These are phyloP conservation scores for Macrophya annulata DNA, from an alignment of 2,888 invertebrate genomes.

Conservation along the genomic window DNA sequence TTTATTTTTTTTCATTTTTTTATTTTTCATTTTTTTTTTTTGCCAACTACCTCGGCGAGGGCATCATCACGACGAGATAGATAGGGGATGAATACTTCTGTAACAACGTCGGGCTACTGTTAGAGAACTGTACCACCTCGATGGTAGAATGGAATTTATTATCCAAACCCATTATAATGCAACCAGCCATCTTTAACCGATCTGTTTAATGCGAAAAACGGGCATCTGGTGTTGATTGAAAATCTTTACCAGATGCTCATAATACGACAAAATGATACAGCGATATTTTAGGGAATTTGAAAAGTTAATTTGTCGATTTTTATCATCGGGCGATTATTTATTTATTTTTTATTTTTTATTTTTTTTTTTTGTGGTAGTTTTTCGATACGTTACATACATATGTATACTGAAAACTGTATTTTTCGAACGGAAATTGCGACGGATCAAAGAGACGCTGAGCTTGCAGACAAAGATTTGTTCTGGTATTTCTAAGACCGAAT, in stretches of 20 bases:
- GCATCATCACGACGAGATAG: neutral
- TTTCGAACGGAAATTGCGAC: neutral
- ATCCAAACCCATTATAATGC: neutral
- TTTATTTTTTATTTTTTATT: too few relatives aligned
- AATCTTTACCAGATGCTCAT: neutral
- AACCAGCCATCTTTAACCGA: slow-evolving; percentile 3
- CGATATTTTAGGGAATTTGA: neutral
- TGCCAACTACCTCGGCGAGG: neutral
- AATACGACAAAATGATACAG: neutral
- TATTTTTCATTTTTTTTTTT: neutral
- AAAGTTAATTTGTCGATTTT: neutral
- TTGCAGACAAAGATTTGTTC: neutral
- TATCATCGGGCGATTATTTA: neutral
- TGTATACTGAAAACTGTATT: neutral
- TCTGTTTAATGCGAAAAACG: neutral
- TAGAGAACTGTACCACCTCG: neutral
- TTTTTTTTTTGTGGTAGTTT: neutral
- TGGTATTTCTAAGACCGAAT: neutral
- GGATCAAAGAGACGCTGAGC: slow-evolving; percentile 3
- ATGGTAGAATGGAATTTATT: slow-evolving; percentile 8
- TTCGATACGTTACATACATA: neutral
- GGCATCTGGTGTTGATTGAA: neutral
- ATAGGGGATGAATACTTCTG: neutral
- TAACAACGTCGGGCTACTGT: neutral
- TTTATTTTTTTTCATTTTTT: neutral